These are phyloP conservation scores for Entosphenus tridentatus DNA, from an alignment of 2,113 vertebrate genomes.

Conservation along the genomic window DNA sequence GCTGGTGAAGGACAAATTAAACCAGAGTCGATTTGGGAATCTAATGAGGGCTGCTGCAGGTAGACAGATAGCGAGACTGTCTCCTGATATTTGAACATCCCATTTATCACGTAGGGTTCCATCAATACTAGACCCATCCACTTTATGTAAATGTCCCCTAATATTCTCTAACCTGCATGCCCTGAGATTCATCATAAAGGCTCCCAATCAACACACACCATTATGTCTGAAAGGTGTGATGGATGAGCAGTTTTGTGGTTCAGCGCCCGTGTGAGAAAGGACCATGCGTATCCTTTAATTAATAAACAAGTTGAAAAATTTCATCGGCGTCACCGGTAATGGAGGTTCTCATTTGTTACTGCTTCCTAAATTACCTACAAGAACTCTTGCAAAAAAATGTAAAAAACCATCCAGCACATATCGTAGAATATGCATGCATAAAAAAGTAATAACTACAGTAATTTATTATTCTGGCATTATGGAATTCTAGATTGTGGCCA, in stretches of 20 bases:
- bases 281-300: slow-evolving; percentile 71
- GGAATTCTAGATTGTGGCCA: no score
- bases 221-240: slow-evolving; percentile 99
- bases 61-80: slow-evolving; percentile 99
- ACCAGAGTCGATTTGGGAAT: slow-evolving; percentile 99
- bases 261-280: slow-evolving; percentile 74
- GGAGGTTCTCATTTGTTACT: slow-evolving; percentile 94
- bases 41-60: slow-evolving; percentile 99
- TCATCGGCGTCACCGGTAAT: slow-evolving; percentile 99
- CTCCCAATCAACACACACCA: slow-evolving; percentile 99
- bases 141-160: slow-evolving; percentile 99
- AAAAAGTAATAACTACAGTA: no score
- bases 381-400: no score
- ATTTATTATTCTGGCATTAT: no score
- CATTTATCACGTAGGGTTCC: slow-evolving; percentile 93
- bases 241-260: slow-evolving; percentile 91
- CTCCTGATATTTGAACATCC: slow-evolving; percentile 82
- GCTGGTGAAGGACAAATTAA: slow-evolving; percentile 88
- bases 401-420: no score
- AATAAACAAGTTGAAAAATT: slow-evolving; percentile 99
- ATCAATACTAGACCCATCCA: slow-evolving; percentile 99
- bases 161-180: slow-evolving; percentile 99
- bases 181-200: slow-evolving; percentile 99
- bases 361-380: slow-evolving; percentile 35
- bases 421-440: no score